Conservation (phyloP, 92 coral and sea anemone genomes). For the Umimayanthus kanabou region DNA sequence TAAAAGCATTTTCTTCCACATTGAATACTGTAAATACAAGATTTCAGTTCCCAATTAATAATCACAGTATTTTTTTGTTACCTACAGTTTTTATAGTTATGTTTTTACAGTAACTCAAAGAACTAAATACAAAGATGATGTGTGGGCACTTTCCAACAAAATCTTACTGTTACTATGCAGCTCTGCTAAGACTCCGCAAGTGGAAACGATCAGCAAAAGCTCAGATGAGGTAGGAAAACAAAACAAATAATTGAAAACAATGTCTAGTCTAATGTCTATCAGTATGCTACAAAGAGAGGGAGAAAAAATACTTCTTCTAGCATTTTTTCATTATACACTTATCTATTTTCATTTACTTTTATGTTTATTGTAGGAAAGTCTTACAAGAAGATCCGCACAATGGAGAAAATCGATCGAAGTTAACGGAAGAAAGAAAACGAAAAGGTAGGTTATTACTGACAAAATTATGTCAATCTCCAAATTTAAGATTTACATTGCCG, state of each 20-base stretch:
- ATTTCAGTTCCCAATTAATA: neutral
- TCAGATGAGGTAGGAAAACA: conserved; percentile 4
- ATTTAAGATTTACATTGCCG: neutral
- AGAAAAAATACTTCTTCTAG: neutral
- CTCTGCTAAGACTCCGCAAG: neutral
- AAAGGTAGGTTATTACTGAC: neutral
- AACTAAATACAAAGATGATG: neutral
- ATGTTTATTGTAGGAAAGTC: neutral
- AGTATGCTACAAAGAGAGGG: neutral
- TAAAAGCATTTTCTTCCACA: neutral
- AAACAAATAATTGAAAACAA: neutral
- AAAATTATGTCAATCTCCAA: neutral
- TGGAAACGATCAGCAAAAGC: neutral
- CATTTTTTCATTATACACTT: neutral
- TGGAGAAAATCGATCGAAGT: neutral
- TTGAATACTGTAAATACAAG: neutral
- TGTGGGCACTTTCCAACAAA: neutral
- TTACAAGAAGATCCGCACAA: neutral
- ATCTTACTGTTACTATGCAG: neutral
- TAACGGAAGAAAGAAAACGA: neutral
- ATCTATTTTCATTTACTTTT: too few relatives aligned
- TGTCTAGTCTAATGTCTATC: neutral
- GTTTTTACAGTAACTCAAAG: neutral
- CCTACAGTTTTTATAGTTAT: neutral
- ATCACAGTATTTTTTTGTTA: neutral